These are phyloP conservation scores for Phasia obesa DNA, from an alignment of 2,888 invertebrate species.

Conservation along the genomic window DNA sequence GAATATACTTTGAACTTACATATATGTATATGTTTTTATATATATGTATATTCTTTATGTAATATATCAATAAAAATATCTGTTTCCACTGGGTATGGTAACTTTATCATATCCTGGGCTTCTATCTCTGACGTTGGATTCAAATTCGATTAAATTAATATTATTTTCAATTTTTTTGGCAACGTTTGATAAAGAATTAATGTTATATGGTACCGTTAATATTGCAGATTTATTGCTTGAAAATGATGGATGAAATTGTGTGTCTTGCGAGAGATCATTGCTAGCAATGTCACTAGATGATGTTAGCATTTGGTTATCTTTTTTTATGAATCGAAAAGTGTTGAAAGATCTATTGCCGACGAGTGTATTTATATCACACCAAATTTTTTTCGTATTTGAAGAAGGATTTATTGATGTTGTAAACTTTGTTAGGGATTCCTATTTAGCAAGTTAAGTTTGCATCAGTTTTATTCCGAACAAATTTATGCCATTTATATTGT, in stretches of 20 bases:
- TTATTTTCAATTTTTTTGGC: conserved; percentile 19
- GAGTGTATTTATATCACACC: conserved; percentile 32
- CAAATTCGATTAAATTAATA: conserved; percentile 12
- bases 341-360: background rate
- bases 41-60: no score
- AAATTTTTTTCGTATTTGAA: conserved; percentile 4
- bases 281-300: conserved; percentile 17
- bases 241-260: conserved; percentile 3
- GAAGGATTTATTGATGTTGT: conserved; percentile 19
- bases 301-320: background rate
- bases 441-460: conserved; percentile 26
- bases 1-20: no score
- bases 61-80: no score
- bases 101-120: conserved; percentile 41
- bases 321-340: conserved; percentile 2
- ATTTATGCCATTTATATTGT: background rate
- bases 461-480: background rate
- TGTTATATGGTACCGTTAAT: no score
- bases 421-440: background rate
- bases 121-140: conserved; percentile 17
- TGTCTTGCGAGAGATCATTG: conserved; percentile 14
- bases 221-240: no score
- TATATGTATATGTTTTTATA: no score
- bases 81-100: conserved; percentile 28
- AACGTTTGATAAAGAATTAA: background rate